Evolutionary conservation across 2,888 invertebrate genomes (phyloP).

Genomic region (Cheilosia scutellata): DNA sequence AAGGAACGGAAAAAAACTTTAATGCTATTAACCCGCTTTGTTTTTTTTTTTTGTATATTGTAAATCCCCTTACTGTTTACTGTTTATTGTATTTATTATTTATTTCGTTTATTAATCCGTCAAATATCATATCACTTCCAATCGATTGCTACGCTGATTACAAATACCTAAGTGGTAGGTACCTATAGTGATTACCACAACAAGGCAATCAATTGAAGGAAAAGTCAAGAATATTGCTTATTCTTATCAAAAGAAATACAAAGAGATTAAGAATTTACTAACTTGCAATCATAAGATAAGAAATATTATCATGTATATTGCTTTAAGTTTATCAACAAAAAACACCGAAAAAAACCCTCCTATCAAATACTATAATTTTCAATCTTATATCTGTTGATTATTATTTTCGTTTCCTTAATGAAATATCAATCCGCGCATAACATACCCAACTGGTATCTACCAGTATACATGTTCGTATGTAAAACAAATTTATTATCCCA

Average conservation of each 20-base stretch:
- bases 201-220: background rate
- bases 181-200: background rate
- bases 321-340: background rate
- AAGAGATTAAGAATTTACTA: background rate
- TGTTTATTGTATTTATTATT: too few relatives aligned
- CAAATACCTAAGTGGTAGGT: too few relatives aligned
- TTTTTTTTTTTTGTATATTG: too few relatives aligned
- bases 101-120: too few relatives aligned
- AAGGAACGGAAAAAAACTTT: too few relatives aligned
- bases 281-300: background rate
- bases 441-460: background rate
- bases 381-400: background rate
- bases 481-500: constrained; percentile 20
- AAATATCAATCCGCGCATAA: background rate
- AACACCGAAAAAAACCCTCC: background rate
- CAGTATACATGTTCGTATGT: background rate
- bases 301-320: constrained; percentile 6
- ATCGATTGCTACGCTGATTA: too few relatives aligned
- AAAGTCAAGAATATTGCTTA: background rate
- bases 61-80: too few relatives aligned
- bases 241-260: background rate
- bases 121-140: too few relatives aligned
- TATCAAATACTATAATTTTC: background rate
- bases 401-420: background rate
- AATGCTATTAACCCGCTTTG: too few relatives aligned